phyloP scores from a whole-genome alignment of 2,888 invertebrate genomes.

The Agapostemon virescens region DNA sequence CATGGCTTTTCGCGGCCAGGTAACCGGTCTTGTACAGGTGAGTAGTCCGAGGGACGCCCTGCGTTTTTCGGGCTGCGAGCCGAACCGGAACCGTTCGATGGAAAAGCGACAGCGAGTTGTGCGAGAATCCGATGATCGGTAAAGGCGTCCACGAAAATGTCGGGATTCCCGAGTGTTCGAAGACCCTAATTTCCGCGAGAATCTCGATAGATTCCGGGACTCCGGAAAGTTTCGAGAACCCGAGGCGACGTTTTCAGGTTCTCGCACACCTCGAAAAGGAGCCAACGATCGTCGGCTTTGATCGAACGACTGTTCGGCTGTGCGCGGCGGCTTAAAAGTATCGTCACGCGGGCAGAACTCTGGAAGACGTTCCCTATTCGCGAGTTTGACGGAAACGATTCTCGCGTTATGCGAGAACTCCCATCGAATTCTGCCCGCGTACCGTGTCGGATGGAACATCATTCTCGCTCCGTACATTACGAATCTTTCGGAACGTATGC shows the following conservation, averaged over 20 bases:
- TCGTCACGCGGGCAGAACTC: slow-evolving; percentile 56
- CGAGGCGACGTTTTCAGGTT: not conserved
- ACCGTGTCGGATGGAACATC: slow-evolving; percentile 29
- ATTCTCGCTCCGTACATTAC: slow-evolving; percentile 71
- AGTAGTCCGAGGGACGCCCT: slow-evolving; percentile 45
- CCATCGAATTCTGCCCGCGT: slow-evolving; percentile 56
- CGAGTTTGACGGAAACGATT: not conserved
- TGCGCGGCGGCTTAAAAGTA: slow-evolving; percentile 56
- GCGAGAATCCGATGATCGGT: too few relatives aligned
- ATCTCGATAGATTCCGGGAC: not conserved
- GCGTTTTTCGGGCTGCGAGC: slow-evolving; percentile 35
- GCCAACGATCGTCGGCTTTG: slow-evolving; percentile 21
- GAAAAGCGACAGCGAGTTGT: slow-evolving; percentile 22
- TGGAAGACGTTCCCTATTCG: not conserved
- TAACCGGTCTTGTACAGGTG: slow-evolving; percentile 53
- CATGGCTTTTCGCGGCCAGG: slow-evolving; percentile 36
- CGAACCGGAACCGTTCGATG: slow-evolving; percentile 29
- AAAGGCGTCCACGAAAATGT: too few relatives aligned
- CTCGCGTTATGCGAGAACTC: not conserved
- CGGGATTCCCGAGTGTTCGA: too few relatives aligned
- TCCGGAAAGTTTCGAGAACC: not conserved
- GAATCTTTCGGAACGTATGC: slow-evolving; percentile 77
- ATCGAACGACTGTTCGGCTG: slow-evolving; percentile 48
- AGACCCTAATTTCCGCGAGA: too few relatives aligned
- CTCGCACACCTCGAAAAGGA: not conserved